Evolutionary conservation across 2,797 vertebrate genomes (phyloP).

Genomic region (Peromyscus attwateri): DNA sequence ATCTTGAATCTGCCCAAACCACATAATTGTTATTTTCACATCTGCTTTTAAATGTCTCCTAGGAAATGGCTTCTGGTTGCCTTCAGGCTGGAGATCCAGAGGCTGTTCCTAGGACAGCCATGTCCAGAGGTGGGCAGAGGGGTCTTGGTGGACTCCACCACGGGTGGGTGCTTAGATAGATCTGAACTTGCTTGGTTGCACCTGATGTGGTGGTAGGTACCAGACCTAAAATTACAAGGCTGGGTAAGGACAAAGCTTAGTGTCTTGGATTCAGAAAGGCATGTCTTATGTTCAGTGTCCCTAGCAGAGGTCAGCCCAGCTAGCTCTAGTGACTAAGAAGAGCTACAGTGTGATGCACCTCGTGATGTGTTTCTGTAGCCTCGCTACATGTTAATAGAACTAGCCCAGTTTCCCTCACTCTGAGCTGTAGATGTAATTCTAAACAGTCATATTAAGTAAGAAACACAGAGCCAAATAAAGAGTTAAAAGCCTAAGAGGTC

Average conservation of each 20-base stretch:
- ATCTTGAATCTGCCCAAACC: slow-evolving; percentile 40
- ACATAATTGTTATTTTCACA: slow-evolving; percentile 50
- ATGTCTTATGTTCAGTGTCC: background rate
- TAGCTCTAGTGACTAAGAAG: background rate
- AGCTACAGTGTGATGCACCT: background rate
- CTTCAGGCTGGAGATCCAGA: background rate
- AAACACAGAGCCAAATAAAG: too few relatives aligned
- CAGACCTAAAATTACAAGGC: background rate
- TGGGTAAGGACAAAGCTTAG: background rate
- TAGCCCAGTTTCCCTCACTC: background rate
- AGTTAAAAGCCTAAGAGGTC: too few relatives aligned
- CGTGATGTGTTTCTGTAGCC: background rate
- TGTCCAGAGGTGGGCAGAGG: background rate
- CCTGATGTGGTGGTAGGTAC: background rate
- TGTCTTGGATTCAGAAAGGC: background rate
- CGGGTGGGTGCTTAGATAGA: background rate
- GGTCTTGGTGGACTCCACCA: too few relatives aligned
- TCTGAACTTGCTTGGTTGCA: background rate
- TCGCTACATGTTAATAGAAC: background rate
- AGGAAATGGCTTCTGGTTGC: background rate
- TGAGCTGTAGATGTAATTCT: background rate
- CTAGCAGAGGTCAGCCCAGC: background rate
- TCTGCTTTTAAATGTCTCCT: slow-evolving; percentile 18
- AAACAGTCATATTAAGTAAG: too few relatives aligned
- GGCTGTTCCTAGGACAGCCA: background rate